Percentiles rank a stretch among this genome's conserved stretches.
Conservation (phyloP, 1,140 invertebrate genomes). For the Babylonia areolata region DNA sequence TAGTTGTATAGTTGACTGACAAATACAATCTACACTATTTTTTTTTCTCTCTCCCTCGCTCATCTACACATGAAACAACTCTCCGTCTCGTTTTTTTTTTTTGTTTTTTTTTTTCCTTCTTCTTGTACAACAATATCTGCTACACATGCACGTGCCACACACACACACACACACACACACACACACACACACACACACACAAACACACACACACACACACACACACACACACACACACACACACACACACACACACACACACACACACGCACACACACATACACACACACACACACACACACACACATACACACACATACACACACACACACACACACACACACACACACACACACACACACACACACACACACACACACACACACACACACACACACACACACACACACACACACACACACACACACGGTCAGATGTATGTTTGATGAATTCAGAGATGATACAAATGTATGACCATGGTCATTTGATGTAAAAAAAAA, state of each 20-base stretch:
- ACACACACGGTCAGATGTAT: too few relatives aligned
- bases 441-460: too few relatives aligned
- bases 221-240: conserved; percentile 3
- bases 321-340: background rate
- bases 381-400: background rate
- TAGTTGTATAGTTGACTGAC: too few relatives aligned
- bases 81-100: too few relatives aligned
- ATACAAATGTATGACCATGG: too few relatives aligned
- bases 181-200: background rate
- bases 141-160: too few relatives aligned
- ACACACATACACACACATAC: background rate
- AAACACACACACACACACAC: background rate
- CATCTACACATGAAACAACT: too few relatives aligned
- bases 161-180: background rate
- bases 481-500: too few relatives aligned
- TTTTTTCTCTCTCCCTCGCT: too few relatives aligned
- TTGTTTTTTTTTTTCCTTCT: too few relatives aligned
- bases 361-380: conserved; percentile 6
- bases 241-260: conserved; percentile 2
- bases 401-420: background rate
- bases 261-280: background rate
- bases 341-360: conserved; percentile 7
- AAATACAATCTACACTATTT: too few relatives aligned
- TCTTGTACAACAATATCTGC: too few relatives aligned
- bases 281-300: background rate